These are phyloP conservation scores for Parambassis ranga DNA, from an alignment of 2,797 vertebrate genomes.

Conservation along the genomic window DNA sequence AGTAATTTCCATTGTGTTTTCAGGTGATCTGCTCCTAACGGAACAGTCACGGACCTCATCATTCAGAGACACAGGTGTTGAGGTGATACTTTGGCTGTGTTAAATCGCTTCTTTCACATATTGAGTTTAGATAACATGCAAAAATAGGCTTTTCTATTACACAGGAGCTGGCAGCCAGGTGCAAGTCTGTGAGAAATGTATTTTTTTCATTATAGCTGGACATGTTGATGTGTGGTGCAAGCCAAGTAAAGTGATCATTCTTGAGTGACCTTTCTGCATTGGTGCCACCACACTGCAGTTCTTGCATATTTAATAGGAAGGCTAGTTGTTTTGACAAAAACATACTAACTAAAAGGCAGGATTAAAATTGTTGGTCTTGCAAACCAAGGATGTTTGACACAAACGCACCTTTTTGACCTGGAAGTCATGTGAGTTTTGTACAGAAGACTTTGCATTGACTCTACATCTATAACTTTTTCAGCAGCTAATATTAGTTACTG, in stretches of 20 bases:
- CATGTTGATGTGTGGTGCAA: conserved; percentile 38
- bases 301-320: conserved; percentile 79
- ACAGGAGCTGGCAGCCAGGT: conserved; percentile 28
- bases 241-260: conserved; percentile 59
- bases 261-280: conserved; percentile 75
- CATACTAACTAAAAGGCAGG: conserved; percentile 61
- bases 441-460: too few species aligned
- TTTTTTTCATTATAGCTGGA: conserved; percentile 57
- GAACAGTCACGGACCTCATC: neutral
- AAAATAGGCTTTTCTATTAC: conserved; percentile 40
- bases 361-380: conserved; percentile 44
- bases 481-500: conserved; percentile 19
- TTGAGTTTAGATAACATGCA: conserved; percentile 21
- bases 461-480: neutral
- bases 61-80: conserved; percentile 3
- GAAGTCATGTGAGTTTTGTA: conserved; percentile 6
- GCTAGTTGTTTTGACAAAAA: conserved; percentile 69
- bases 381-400: conserved; percentile 37
- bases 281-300: conserved; percentile 67
- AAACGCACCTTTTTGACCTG: conserved; percentile 39
- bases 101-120: conserved; percentile 24
- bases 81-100: neutral
- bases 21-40: neutral
- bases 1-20: neutral
- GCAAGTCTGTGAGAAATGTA: conserved; percentile 39